A percentile compares a stretch with the other conserved stretches of the same genome.
Evolutionary conservation across 2,888 invertebrate genomes (phyloP).

Genomic region (Scrobipalpa atriplicella): DNA sequence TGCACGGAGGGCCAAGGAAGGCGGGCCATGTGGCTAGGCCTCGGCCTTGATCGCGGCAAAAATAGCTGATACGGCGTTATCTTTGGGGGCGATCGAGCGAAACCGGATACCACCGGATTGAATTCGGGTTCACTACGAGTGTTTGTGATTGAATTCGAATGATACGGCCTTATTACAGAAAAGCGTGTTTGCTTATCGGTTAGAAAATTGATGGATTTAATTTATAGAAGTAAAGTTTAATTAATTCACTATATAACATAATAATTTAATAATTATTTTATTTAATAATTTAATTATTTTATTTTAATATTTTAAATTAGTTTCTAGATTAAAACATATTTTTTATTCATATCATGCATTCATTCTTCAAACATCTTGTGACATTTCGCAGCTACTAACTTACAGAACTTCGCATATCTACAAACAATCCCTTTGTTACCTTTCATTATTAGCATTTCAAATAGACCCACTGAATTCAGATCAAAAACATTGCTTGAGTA

Average conservation of each 20-base stretch:
- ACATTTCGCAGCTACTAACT: background rate
- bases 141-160: constrained; percentile 45
- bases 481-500: constrained; percentile 2
- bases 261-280: no score
- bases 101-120: constrained; percentile 66
- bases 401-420: no score
- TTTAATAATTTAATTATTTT: background rate
- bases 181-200: constrained; percentile 28
- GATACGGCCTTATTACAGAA: constrained; percentile 23
- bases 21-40: constrained; percentile 51
- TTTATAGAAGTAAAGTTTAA: background rate
- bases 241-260: no score
- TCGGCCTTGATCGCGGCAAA: constrained; percentile 61
- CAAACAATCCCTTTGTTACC: background rate
- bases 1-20: constrained; percentile 68
- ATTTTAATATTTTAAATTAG: no score
- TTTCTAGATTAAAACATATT: no score
- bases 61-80: constrained; percentile 67
- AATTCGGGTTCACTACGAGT: constrained; percentile 53
- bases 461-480: constrained; percentile 26
- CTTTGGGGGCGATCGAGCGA: constrained; percentile 59
- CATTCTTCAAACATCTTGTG: background rate
- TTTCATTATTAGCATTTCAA: constrained; percentile 5
- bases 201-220: constrained; percentile 7
- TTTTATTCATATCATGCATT: no score